Evolutionary conservation across 2,113 vertebrate species (phyloP).

Genomic region (Gymnobelideus leadbeateri): DNA sequence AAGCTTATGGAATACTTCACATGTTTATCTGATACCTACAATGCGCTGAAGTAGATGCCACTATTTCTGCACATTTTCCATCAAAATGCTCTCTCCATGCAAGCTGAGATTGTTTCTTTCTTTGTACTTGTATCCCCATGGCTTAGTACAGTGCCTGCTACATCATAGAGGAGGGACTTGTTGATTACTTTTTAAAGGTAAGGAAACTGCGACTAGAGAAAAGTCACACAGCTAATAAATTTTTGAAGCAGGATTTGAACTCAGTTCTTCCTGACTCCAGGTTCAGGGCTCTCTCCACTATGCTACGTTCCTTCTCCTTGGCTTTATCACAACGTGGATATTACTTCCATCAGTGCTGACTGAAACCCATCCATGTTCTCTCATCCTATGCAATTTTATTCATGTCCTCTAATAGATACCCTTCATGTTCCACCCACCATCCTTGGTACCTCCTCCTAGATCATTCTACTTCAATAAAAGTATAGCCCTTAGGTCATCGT

Average conservation of each 20-base stretch:
- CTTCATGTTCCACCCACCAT: neutral
- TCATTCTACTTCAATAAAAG: neutral
- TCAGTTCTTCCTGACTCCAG: neutral
- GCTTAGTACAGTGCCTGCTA: neutral
- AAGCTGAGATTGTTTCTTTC: neutral
- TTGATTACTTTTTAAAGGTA: neutral
- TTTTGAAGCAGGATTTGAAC: neutral
- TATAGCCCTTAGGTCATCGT: too few species aligned
- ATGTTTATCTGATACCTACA: neutral
- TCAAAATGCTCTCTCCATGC: neutral
- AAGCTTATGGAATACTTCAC: neutral
- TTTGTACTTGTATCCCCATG: neutral
- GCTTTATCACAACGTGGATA: neutral
- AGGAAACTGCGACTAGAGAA: neutral
- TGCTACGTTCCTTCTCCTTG: neutral
- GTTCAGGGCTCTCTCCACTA: too few species aligned
- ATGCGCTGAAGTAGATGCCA: neutral
- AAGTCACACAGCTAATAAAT: neutral
- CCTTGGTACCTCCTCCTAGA: neutral
- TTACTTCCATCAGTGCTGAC: neutral
- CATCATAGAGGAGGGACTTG: neutral
- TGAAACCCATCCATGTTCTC: neutral
- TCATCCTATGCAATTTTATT: neutral
- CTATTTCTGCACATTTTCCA: constrained; percentile 12
- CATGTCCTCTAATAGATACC: neutral